Evolutionary conservation across 2,888 invertebrate genomes (phyloP).

Genomic region (Tuta absoluta): DNA sequence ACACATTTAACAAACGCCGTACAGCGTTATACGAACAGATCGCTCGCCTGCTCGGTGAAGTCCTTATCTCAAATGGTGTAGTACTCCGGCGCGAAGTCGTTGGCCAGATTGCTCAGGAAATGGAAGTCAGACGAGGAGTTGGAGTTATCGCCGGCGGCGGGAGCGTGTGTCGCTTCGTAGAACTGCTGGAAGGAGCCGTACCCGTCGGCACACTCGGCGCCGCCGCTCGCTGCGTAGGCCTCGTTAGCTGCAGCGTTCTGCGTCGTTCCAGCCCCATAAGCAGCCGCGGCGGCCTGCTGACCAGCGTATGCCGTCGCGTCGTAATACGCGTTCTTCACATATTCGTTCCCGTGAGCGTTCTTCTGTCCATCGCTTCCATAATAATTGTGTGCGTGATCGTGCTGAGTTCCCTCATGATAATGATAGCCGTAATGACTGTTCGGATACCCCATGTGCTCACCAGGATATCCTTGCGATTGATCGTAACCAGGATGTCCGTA

Average conservation of each 20-base stretch:
- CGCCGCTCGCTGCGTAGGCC: constrained; percentile 51
- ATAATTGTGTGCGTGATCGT: constrained; percentile 69
- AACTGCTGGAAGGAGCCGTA: constrained; percentile 87
- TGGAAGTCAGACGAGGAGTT: constrained; percentile 97
- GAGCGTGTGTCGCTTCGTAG: constrained; percentile 81
- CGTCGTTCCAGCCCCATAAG: constrained; percentile 44
- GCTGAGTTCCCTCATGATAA: constrained; percentile 72
- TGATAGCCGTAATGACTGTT: constrained; percentile 78
- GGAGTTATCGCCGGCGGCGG: constrained; percentile 87
- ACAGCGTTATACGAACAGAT: constrained; percentile 73
- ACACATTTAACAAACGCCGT: constrained; percentile 25
- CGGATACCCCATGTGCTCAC: constrained; percentile 70
- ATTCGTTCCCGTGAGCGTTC: constrained; percentile 73
- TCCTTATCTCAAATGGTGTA: constrained; percentile 85
- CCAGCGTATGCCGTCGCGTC: constrained; percentile 67
- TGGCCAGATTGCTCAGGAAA: constrained; percentile 94
- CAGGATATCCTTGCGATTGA: constrained; percentile 68
- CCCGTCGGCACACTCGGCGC: constrained; percentile 82
- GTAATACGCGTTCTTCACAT: constrained; percentile 77
- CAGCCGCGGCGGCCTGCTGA: constrained; percentile 61
- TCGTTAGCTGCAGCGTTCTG: constrained; percentile 53
- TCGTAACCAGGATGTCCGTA: constrained; percentile 83
- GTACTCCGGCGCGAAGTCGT: constrained; percentile 96
- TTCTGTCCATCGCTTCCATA: constrained; percentile 76
- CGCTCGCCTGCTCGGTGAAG: constrained; percentile 77